Conservation (phyloP, 2,113 vertebrate species). For the Philantomba maxwellii region DNA sequence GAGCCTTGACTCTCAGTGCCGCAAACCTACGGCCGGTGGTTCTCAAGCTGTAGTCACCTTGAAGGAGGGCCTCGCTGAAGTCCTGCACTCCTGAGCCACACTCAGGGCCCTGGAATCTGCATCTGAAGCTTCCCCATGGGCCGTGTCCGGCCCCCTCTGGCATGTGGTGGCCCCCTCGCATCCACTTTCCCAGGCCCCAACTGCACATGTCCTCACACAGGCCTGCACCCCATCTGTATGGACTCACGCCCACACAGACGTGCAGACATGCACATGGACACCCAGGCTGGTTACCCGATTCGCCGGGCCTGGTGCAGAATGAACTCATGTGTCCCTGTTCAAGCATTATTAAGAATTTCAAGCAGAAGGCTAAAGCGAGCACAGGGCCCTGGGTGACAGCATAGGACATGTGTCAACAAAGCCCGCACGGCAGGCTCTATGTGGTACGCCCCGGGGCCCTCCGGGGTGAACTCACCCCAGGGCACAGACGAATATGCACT, state of each 20-base stretch:
- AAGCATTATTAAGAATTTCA: background rate
- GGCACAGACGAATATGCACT: accelerated
- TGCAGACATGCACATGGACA: accelerated
- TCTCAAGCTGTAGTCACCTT: background rate
- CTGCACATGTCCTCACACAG: background rate
- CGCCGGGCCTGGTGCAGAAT: background rate
- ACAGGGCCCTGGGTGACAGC: background rate
- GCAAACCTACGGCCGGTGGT: accelerated
- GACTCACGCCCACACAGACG: accelerated
- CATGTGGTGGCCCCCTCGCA: accelerated
- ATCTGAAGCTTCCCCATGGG: background rate
- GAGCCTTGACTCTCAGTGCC: accelerated
- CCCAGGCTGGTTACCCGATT: accelerated
- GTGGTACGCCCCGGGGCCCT: background rate
- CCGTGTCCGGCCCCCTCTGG: accelerated
- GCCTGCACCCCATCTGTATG: background rate
- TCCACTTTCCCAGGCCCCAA: accelerated
- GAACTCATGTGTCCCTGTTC: accelerated
- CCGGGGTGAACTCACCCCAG: accelerated
- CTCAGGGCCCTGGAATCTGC: no score
- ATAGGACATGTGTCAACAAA: no score
- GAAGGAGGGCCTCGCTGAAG: background rate
- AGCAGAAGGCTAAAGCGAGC: background rate
- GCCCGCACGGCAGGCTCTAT: accelerated
- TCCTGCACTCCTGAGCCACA: background rate